These are phyloP conservation scores for Hemibates koningsi DNA, from an alignment of 2,113 vertebrate genomes.

Conservation along the genomic window DNA sequence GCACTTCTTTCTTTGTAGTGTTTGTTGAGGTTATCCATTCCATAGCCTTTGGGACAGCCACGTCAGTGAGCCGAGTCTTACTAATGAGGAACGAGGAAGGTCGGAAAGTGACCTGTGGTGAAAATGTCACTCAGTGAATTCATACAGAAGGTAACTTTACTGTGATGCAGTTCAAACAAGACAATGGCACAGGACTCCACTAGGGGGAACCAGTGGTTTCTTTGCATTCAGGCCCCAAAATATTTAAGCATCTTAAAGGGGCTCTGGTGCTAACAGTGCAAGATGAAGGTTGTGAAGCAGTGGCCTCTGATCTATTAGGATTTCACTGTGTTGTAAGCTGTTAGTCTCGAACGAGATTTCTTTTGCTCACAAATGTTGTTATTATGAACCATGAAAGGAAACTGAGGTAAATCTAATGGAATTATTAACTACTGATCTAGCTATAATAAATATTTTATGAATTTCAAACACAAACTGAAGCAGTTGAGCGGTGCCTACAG, in stretches of 20 bases:
- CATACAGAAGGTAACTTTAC: background rate
- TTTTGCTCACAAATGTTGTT: background rate
- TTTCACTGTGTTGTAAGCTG: background rate
- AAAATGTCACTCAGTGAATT: background rate
- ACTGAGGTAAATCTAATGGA: background rate
- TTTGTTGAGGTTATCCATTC: conserved; percentile 51
- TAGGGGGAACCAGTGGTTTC: background rate
- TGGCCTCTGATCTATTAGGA: background rate
- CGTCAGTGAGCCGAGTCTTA: conserved; percentile 16
- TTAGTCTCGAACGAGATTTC: background rate
- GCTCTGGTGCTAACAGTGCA: background rate
- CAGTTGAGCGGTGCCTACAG: background rate
- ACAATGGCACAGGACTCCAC: background rate
- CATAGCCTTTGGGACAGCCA: conserved; percentile 23
- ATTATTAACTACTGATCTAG: background rate
- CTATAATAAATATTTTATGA: background rate
- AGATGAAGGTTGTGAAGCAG: background rate
- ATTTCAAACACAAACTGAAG: background rate
- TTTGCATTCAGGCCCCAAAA: background rate
- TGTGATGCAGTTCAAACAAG: background rate
- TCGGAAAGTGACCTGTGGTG: background rate
- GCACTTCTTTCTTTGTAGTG: conserved; percentile 42
- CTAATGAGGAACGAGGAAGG: background rate
- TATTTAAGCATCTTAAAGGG: background rate
- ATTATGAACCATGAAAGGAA: background rate